Conservation (phyloP, 2,888 invertebrate genomes). For the Meloe dianella region DNA sequence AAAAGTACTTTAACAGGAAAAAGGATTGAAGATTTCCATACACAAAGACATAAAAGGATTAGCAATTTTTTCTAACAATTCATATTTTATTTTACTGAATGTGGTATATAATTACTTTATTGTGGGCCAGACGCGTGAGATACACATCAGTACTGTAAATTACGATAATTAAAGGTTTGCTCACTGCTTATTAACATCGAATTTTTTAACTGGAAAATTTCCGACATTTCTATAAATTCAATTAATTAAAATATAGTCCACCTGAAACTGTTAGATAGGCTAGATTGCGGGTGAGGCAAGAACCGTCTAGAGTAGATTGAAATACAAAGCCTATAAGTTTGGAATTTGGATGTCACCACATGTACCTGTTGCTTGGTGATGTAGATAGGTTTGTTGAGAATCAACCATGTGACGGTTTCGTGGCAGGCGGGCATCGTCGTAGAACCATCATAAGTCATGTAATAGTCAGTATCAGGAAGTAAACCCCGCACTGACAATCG, state of each 20-base stretch:
- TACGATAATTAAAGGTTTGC: conserved; percentile 50
- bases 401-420: conserved; percentile 98
- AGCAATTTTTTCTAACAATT: neutral
- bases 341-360: conserved; percentile 16
- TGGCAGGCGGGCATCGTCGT: conserved; percentile 97
- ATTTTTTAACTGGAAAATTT: conserved; percentile 37
- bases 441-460: conserved; percentile 98
- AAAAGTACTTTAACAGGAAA: neutral
- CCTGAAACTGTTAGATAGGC: too few relatives aligned
- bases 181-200: conserved; percentile 50
- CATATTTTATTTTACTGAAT: neutral
- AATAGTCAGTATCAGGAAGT: conserved; percentile 91
- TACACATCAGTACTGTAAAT: conserved; percentile 51
- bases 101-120: conserved; percentile 24
- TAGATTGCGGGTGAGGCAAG: conserved; percentile 22
- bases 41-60: neutral
- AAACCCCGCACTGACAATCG: conserved; percentile 86
- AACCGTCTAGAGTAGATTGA: conserved; percentile 35
- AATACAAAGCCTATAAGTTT: conserved; percentile 31
- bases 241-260: neutral
- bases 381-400: conserved; percentile 97
- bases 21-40: neutral
- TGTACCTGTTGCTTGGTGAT: conserved; percentile 95
- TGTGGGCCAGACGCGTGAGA: conserved; percentile 49
- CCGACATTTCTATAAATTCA: neutral